Evolutionary conservation across 1,140 invertebrate species (phyloP).

Genomic region (Tetramorium simillimum): DNA sequence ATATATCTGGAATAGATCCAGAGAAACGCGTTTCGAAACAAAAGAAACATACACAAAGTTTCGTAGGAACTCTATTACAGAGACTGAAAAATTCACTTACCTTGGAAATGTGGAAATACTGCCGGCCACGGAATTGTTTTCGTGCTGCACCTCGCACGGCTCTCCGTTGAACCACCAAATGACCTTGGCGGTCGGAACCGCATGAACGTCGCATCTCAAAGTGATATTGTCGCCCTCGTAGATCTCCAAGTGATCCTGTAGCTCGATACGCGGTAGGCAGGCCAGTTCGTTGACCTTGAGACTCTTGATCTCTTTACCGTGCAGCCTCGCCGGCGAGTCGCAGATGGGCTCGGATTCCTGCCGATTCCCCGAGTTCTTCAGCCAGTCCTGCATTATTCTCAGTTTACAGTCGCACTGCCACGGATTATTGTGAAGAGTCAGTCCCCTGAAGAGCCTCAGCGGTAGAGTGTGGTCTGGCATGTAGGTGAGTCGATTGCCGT

Average conservation of each 20-base stretch:
- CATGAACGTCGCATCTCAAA: slow-evolving; percentile 91
- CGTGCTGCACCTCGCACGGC: slow-evolving; percentile 79
- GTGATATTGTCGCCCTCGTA: slow-evolving; percentile 92
- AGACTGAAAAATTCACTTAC: slow-evolving; percentile 26
- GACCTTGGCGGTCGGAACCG: slow-evolving; percentile 91
- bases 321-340: slow-evolving; percentile 88
- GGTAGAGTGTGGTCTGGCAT: slow-evolving; percentile 84
- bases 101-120: slow-evolving; percentile 50
- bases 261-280: slow-evolving; percentile 91
- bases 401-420: slow-evolving; percentile 96
- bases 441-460: slow-evolving; percentile 90
- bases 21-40: not conserved
- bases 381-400: slow-evolving; percentile 91
- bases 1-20: slow-evolving; percentile 76
- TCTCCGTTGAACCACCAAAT: slow-evolving; percentile 93
- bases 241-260: slow-evolving; percentile 87
- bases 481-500: slow-evolving; percentile 91
- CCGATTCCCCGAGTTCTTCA: slow-evolving; percentile 87
- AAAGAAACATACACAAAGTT: not conserved
- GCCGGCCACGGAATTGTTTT: slow-evolving; percentile 77
- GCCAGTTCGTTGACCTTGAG: slow-evolving; percentile 91
- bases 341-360: slow-evolving; percentile 90
- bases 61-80: not conserved
- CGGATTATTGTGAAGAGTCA: slow-evolving; percentile 94
- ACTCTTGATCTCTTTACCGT: slow-evolving; percentile 89